phyloP scores from a whole-genome alignment of 2,797 vertebrate species.

The Bradypodion pumilum region DNA sequence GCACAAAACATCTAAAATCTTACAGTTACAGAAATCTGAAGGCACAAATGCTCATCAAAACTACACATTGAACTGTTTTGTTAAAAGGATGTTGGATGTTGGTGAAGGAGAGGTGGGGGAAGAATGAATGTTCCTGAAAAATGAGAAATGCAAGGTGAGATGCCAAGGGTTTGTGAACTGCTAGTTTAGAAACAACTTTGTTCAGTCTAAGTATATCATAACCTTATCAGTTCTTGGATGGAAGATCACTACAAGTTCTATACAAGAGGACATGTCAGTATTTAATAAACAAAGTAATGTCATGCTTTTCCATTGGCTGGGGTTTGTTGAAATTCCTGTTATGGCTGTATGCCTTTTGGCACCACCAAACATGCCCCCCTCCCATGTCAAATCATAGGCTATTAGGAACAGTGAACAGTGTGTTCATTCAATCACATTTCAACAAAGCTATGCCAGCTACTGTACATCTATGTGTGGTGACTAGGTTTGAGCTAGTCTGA shows the following conservation, averaged over 20 bases:
- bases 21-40: no score
- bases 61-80: no score
- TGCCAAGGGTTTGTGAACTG: no score
- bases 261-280: background rate
- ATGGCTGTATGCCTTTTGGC: background rate
- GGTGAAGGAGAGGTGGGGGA: no score
- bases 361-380: background rate
- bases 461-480: constrained; percentile 10
- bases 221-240: background rate
- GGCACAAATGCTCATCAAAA: no score
- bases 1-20: no score
- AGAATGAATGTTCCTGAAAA: no score
- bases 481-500: background rate
- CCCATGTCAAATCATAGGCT: constrained; percentile 41
- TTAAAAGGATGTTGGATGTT: no score
- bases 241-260: background rate
- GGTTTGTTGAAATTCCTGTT: constrained; percentile 52
- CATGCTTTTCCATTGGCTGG: background rate
- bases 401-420: constrained; percentile 12
- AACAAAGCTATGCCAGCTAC: constrained; percentile 25
- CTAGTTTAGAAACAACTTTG: no score
- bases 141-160: no score
- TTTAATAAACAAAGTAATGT: background rate
- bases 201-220: no score
- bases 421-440: constrained; percentile 15